Conservation (phyloP, 1,140 invertebrate genomes). For the Ceratina australensis region DNA sequence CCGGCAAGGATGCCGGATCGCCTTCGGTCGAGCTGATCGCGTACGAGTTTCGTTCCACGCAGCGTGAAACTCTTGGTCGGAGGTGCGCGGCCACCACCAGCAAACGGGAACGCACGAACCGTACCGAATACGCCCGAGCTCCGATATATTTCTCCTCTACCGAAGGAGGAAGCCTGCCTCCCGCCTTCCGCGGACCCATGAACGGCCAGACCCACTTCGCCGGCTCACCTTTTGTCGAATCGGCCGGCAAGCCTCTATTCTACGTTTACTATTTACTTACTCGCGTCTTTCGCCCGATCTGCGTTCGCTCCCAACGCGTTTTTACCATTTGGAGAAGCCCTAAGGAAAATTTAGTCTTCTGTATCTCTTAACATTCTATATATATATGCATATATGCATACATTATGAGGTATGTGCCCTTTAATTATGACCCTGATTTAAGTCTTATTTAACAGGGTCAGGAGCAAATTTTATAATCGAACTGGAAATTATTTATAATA, state of each 20-base stretch:
- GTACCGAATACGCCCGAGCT: conserved; percentile 58
- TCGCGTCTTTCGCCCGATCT: neutral
- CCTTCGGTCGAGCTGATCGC: conserved; percentile 75
- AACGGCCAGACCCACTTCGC: conserved; percentile 52
- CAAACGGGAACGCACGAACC: conserved; percentile 63
- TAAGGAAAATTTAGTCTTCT: too few species aligned
- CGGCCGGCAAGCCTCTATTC: conserved; percentile 22
- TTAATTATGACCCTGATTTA: too few species aligned
- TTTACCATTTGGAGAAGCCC: neutral
- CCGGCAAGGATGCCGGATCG: conserved; percentile 70
- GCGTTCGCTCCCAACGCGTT: neutral
- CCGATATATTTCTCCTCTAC: conserved; percentile 46
- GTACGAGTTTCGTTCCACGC: conserved; percentile 77
- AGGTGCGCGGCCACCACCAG: conserved; percentile 71
- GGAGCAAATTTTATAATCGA: too few species aligned
- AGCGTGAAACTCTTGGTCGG: conserved; percentile 73
- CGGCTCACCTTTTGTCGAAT: conserved; percentile 61
- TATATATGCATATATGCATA: too few species aligned
- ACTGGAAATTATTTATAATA: too few species aligned
- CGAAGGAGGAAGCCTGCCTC: conserved; percentile 50
- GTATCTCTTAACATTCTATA: too few species aligned
- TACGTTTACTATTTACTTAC: conserved; percentile 26
- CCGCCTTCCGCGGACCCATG: conserved; percentile 51
- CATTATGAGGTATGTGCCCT: too few species aligned
- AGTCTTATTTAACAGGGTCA: too few species aligned